A percentile compares a stretch with the other conserved stretches of the same genome.
Evolutionary conservation across 1,140 invertebrate genomes (phyloP).

Genomic region (Scylla paramamosain): DNA sequence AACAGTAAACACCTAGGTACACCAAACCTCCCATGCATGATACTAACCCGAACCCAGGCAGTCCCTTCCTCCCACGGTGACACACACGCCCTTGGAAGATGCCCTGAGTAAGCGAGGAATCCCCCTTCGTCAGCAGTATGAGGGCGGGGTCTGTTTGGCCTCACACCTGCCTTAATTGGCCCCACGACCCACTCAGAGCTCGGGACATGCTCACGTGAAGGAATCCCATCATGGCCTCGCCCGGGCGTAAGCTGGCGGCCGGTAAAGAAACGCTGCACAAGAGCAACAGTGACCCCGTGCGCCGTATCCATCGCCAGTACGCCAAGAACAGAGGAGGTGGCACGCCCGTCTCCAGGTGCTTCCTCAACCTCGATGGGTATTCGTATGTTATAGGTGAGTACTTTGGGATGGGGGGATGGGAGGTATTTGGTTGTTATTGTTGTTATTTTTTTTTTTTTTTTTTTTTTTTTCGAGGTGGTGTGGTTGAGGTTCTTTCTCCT

Average conservation of each 20-base stretch:
- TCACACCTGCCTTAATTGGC: neutral
- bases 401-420: neutral
- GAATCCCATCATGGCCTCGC: slow-evolving; percentile 57
- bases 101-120: neutral
- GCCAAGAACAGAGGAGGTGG: neutral
- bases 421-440: neutral
- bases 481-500: no score
- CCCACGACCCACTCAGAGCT: neutral
- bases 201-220: slow-evolving; percentile 9
- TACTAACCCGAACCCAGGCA: neutral
- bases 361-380: slow-evolving; percentile 68
- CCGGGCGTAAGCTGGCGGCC: slow-evolving; percentile 46
- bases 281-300: slow-evolving; percentile 60
- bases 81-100: neutral
- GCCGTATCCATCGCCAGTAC: neutral
- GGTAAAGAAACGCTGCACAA: slow-evolving; percentile 63
- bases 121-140: neutral
- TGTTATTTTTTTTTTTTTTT: neutral
- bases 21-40: neutral
- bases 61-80: neutral
- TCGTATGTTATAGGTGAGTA: slow-evolving; percentile 71
- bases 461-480: no score
- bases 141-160: neutral
- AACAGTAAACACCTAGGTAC: neutral
- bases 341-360: slow-evolving; percentile 67